Base-by-base conservation (phyloP, 2,113 vertebrate species). In the Chlorocebus sabaeus region DNA sequence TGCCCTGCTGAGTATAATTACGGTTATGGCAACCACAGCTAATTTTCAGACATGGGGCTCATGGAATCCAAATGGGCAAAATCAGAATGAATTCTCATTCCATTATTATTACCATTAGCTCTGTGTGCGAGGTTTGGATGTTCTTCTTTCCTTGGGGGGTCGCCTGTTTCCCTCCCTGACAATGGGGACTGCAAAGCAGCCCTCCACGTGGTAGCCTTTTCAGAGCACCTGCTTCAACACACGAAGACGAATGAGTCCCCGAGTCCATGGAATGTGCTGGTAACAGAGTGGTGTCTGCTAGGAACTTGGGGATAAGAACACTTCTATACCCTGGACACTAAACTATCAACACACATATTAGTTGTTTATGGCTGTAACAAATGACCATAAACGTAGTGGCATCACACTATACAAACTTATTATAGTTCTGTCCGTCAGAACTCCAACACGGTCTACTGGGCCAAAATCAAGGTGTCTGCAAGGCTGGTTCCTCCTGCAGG, bases 1-100 rank as follows among this genome's bases (percentile, higher is more conserved):
- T 92, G 93, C 73, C 95, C 96, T 95, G 97, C 96, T 98, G 95
- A 96, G 97, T 94, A 90, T 98, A 98, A 98, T 97, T 98, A 98
- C n/a, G 90, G 90, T 98, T 95, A 93, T 97, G 95, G 97, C 97
- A 98, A 97, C 98, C 97, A 97, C 61, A 97, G 96, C 82, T 94
- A 86, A 95, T 98, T 96, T 98, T 98, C 57, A 6, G 87, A 98
- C 89, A 95, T 89, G 93, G 97, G 94, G 96, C 68, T 95, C 90
- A 48, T 61, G 84, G 96, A 93, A 97, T 97, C 76, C 97, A 98
- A 98, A 95, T 57, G 96, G 55, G 20, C 94, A 94, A 97, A 97
- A 97, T 92, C 80, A 95, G 86, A 95, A 45, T 55, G 96, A 96
- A 67, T 95, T 98, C 75, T 90, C 90, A 94, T 55, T 73, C 52